Base-by-base conservation (phyloP, 2,888 invertebrate genomes). In the Magallana nippona region DNA sequence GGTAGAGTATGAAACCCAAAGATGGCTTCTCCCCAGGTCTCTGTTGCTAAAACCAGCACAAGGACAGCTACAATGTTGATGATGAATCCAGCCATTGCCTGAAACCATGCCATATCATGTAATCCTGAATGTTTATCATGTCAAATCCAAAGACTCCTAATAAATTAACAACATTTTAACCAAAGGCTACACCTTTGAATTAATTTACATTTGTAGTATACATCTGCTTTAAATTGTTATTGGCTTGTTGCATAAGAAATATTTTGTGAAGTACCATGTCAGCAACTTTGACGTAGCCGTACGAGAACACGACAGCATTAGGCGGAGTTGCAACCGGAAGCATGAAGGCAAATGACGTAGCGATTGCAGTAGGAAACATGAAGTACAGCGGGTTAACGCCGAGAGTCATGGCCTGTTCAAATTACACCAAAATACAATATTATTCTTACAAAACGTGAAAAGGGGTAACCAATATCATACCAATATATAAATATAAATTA, bases 311-410 rank as follows among this genome's bases (percentile, higher is more conserved):
- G 85, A 99, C 97, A 5, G 98, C 98, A 94, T 98, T 98, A 44
- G 98, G 98, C 1, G 98, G 98, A 0, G 98, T 98, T 81, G 98
- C 98, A 15, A 98, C 98, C 0, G 98, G 98, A 94, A 98, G 95
- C 95, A 98, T 98, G 95, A 98, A 95, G 19, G 95, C 98, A 95
- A 98, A 98, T 81, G 98, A 98, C 93, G 98, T 97, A 8, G 97
- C 96, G 56, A 98, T 95, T 0, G 98, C 96, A 0, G 97, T 97
- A 0, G 98, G 98, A 90, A 98, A 95, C 96, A 98, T 98, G 93
- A 98, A 95, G 94, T 97, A 97, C 85, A 98, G 95, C 0, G 98
- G 98, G 95, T 98, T 97, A 84, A 97, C 95, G 90, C 95, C 94
- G 82, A 97, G 95, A 0, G 96, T 96, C 17, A 96, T 94, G 0